Conservation (phyloP, 2,888 invertebrate genomes). For the Diarsia mendica region DNA sequence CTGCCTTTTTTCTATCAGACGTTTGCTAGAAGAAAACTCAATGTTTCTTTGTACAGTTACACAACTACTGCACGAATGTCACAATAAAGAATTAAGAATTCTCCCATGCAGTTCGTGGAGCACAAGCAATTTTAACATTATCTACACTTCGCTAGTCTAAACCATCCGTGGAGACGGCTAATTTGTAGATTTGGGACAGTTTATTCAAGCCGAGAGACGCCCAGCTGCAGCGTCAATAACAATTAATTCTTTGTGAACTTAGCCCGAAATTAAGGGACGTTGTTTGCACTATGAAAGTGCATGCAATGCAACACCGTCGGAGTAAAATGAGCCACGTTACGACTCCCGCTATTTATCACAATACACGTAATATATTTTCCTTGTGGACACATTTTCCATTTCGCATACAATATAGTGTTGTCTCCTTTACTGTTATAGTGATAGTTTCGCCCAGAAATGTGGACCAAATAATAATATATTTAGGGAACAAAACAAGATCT, state of each 20-base stretch:
- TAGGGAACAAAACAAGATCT: conserved; percentile 37
- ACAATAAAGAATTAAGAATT: conserved; percentile 22
- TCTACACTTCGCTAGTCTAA: conserved; percentile 22
- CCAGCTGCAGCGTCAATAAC: conserved; percentile 56
- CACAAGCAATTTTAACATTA: conserved; percentile 40
- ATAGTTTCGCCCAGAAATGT: conserved; percentile 46
- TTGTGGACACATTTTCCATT: conserved; percentile 58
- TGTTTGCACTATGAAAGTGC: conserved; percentile 33
- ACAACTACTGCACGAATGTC: neutral
- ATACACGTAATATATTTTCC: conserved; percentile 56
- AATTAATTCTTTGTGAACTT: conserved; percentile 56
- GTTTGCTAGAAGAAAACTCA: neutral
- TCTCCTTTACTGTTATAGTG: conserved; percentile 45
- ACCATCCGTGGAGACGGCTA: conserved; percentile 39
- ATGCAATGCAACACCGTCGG: conserved; percentile 24
- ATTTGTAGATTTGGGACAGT: conserved; percentile 57
- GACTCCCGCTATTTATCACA: conserved; percentile 43
- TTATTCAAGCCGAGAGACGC: conserved; percentile 57
- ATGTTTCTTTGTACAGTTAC: neutral
- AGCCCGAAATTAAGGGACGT: conserved; percentile 32
- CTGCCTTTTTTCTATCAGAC: neutral
- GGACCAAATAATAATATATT: conserved; percentile 50
- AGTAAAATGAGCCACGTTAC: conserved; percentile 32
- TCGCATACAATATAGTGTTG: conserved; percentile 41
- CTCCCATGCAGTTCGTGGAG: conserved; percentile 18